Evolutionary conservation across 2,888 invertebrate genomes (phyloP).

Genomic region (Mellilla xanthometata): DNA sequence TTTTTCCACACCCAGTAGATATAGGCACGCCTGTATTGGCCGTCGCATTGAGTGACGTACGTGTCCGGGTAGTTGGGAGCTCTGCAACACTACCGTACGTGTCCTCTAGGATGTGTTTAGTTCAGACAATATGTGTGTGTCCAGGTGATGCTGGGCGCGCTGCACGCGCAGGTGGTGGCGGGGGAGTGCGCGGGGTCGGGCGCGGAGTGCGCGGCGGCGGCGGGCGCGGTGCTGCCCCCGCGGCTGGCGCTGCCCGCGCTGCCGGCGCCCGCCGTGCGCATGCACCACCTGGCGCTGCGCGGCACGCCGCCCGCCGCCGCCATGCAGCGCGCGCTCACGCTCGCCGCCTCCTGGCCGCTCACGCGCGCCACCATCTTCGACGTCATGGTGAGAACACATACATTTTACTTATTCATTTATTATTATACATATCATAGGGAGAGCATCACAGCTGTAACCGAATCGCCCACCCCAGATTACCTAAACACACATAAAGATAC

Average conservation of each 20-base stretch:
- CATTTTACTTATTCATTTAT: too few relatives aligned
- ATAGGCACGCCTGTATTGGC: too few relatives aligned
- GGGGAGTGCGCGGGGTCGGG: slow-evolving; percentile 90
- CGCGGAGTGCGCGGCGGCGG: slow-evolving; percentile 87
- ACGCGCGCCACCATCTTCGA: slow-evolving; percentile 97
- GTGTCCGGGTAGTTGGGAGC: too few relatives aligned
- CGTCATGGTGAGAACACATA: slow-evolving; percentile 87
- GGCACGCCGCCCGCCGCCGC: slow-evolving; percentile 94
- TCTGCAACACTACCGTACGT: too few relatives aligned
- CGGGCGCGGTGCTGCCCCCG: slow-evolving; percentile 90
- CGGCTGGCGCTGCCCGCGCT: slow-evolving; percentile 91
- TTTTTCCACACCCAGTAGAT: too few relatives aligned
- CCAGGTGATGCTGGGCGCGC: slow-evolving; percentile 95
- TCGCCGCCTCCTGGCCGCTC: slow-evolving; percentile 96
- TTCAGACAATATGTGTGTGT: background rate
- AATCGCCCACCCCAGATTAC: too few relatives aligned
- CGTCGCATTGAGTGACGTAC: too few relatives aligned
- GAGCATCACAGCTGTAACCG: too few relatives aligned
- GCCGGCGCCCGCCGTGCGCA: slow-evolving; percentile 92
- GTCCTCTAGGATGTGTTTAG: too few relatives aligned
- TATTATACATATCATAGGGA: too few relatives aligned
- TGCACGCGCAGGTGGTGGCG: slow-evolving; percentile 95
- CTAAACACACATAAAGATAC: too few relatives aligned
- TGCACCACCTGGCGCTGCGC: slow-evolving; percentile 94
- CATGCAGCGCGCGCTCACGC: slow-evolving; percentile 95